Evolutionary conservation across 1,140 invertebrate species (phyloP).

Genomic region (Mizuhopecten yessoensis): DNA sequence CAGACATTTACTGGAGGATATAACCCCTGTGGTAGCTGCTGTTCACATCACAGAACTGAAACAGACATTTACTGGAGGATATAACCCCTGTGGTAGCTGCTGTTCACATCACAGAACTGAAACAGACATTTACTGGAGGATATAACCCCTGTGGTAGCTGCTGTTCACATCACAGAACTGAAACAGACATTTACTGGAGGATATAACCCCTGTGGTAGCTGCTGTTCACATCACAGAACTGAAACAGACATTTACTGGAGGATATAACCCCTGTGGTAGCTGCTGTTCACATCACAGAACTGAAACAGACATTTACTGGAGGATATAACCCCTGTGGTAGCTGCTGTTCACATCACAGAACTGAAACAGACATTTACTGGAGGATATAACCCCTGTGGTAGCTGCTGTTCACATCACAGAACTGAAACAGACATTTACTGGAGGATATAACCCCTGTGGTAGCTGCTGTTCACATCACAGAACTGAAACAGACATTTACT

Average conservation of each 20-base stretch:
- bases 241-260: neutral
- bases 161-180: neutral
- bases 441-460: neutral
- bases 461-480: neutral
- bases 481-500: neutral
- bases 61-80: neutral
- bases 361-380: neutral
- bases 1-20: neutral
- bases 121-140: neutral
- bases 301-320: neutral
- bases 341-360: neutral
- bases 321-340: neutral
- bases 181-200: neutral
- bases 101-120: neutral
- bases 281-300: neutral
- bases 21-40: neutral
- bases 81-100: neutral
- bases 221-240: neutral
- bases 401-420: neutral
- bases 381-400: neutral
- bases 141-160: neutral
- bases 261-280: neutral
- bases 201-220: neutral
- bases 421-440: neutral
- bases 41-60: neutral